These are phyloP conservation scores for Euthynnus affinis DNA, from an alignment of 2,797 vertebrate species.

Conservation along the genomic window DNA sequence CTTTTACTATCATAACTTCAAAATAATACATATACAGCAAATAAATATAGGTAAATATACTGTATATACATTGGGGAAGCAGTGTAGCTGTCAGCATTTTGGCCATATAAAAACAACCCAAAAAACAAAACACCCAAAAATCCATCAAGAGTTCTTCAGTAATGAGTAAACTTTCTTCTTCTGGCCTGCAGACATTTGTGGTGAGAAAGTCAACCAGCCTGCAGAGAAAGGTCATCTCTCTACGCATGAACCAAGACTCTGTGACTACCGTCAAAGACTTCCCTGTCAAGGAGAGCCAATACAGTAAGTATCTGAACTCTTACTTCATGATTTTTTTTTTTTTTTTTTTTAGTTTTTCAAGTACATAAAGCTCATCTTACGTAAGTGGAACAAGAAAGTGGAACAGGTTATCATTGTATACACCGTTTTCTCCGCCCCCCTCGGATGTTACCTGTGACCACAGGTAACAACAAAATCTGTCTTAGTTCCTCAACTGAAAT, in stretches of 20 bases:
- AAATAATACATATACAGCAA: background rate
- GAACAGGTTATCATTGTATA: background rate
- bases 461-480: background rate
- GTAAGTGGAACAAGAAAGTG: background rate
- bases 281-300: constrained; percentile 91
- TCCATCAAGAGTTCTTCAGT: background rate
- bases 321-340: background rate
- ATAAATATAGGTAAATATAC: background rate
- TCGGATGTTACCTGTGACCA: background rate
- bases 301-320: constrained; percentile 86
- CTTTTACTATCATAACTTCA: background rate
- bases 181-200: constrained; percentile 88
- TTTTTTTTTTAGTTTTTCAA: background rate
- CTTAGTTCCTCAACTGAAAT: background rate
- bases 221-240: constrained; percentile 93
- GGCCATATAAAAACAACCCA: too few species aligned
- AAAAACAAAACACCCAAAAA: too few species aligned
- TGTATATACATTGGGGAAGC: too few species aligned
- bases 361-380: background rate
- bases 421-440: background rate
- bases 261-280: constrained; percentile 88
- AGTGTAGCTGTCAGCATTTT: background rate
- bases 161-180: background rate
- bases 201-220: constrained; percentile 90
- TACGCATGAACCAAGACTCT: constrained; percentile 87